phyloP scores from a whole-genome alignment of 2,888 invertebrate genomes.

The Hemithea aestivaria region DNA sequence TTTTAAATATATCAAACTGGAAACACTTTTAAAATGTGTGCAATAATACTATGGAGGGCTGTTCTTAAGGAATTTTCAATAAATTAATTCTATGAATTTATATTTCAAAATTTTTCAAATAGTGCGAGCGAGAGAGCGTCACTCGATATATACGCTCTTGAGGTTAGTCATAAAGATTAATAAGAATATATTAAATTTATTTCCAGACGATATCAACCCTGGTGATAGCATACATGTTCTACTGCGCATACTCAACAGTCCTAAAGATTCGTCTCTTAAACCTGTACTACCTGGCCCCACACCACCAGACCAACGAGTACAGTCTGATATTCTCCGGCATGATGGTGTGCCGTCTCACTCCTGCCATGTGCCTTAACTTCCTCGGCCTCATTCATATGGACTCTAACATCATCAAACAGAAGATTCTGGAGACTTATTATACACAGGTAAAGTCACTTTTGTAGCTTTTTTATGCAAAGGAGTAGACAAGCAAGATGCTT shows the following conservation, averaged over 20 bases:
- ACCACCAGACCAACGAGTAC: conserved; percentile 99
- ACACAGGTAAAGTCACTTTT: conserved; percentile 84
- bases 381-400: conserved; percentile 98
- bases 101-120: too few species aligned
- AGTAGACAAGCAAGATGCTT: too few species aligned
- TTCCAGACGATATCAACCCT: conserved; percentile 91
- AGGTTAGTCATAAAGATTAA: too few species aligned
- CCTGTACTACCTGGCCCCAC: conserved; percentile 97
- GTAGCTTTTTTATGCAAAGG: background rate
- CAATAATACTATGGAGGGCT: too few species aligned
- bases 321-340: conserved; percentile 99
- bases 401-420: conserved; percentile 91
- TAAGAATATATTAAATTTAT: conserved; percentile 1
- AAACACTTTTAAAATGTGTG: too few species aligned
- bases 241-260: conserved; percentile 98
- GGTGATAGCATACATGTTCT: conserved; percentile 96
- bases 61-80: too few species aligned
- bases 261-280: conserved; percentile 97
- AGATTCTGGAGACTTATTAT: conserved; percentile 93
- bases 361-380: conserved; percentile 99
- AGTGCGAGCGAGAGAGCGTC: too few species aligned
- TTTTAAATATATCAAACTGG: too few species aligned
- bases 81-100: too few species aligned
- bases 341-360: conserved; percentile 97
- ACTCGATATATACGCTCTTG: too few species aligned